Evolutionary conservation across 2,113 vertebrate species (phyloP), one percentile per base, ranked within the genome.

Genomic region (Morone chrysops): DNA sequence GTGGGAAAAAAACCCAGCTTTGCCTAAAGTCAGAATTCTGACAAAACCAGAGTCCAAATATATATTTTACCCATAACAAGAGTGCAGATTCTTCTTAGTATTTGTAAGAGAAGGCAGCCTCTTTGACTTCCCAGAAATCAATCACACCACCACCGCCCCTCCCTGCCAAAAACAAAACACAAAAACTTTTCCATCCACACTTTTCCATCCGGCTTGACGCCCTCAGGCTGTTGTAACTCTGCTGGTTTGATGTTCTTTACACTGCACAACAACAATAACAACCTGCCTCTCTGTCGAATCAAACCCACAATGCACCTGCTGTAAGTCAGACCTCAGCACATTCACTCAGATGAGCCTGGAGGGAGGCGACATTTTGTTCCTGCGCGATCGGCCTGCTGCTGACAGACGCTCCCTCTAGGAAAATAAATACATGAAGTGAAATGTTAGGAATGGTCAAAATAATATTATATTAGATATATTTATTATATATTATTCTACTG

Each of bases 281-380:
- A 80, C 75, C 80, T 71, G 62, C 84, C 67, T 81, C 57, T 78
- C 69, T 82, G 83, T 82, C 22, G 54, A 86, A 81, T 85, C 81
- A 67, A 78, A 71, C 90, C 80, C 82, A 89, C 87, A 86, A 76
- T 91, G 78, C 87, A 89, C 83, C 87, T 82, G 78, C 59, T 84
- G 78, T 66, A 78, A 86, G 83, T 80, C 80, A 78, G 80, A 86
- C 47, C 77, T 80, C 71, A 66, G 78, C 71, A 72, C 75, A 56
- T 75, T 78, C 82, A n/a, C 11, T 5, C 45, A 60, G 31, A 74
- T 56, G 17, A 66, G 76, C 77, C 84, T 73, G 70, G 66, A 54
- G 87, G 80, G 54, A 60, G 65, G 69, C 48, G 38, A 56, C 61
- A 11, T 60, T 73, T 82, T 66, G 48, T 61, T 47, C 78, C 45